These are phyloP conservation scores for Zootoca vivipara DNA, from an alignment of 2,113 vertebrate genomes.

Conservation along the genomic window DNA sequence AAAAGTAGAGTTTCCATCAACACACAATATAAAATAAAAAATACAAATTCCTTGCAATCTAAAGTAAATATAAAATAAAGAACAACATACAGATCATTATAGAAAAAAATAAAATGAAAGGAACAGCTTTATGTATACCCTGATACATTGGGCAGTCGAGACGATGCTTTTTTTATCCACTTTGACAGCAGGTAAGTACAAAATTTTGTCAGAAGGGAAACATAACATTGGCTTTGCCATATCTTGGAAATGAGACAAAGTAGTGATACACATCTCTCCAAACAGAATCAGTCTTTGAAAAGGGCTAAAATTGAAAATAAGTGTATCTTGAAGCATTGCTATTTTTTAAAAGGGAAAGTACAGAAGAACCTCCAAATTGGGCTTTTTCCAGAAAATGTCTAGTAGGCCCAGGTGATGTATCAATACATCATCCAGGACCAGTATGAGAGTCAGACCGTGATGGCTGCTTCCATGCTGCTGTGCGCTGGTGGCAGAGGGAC, in stretches of 20 bases:
- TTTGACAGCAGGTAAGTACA: neutral
- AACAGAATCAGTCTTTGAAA: accelerated
- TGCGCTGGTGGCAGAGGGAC: no score
- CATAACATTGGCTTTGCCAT: neutral
- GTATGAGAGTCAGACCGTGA: no score
- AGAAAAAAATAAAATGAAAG: no score
- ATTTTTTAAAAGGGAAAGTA: neutral
- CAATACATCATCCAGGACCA: no score
- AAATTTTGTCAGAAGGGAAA: constrained; percentile 26
- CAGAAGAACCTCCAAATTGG: neutral
- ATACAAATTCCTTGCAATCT: no score
- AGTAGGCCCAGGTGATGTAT: no score
- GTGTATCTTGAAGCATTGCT: neutral
- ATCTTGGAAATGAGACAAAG: neutral
- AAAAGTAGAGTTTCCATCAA: no score
- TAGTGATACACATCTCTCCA: neutral
- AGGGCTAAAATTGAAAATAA: neutral
- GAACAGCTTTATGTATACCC: neutral
- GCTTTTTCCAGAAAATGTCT: neutral
- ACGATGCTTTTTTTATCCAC: neutral
- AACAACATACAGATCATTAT: no score
- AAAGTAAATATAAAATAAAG: no score
- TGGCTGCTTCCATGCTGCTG: no score
- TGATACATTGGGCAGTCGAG: neutral
- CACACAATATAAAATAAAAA: no score